These are phyloP conservation scores for Cepphus grylle DNA, from an alignment of 2,113 vertebrate genomes.

Conservation along the genomic window DNA sequence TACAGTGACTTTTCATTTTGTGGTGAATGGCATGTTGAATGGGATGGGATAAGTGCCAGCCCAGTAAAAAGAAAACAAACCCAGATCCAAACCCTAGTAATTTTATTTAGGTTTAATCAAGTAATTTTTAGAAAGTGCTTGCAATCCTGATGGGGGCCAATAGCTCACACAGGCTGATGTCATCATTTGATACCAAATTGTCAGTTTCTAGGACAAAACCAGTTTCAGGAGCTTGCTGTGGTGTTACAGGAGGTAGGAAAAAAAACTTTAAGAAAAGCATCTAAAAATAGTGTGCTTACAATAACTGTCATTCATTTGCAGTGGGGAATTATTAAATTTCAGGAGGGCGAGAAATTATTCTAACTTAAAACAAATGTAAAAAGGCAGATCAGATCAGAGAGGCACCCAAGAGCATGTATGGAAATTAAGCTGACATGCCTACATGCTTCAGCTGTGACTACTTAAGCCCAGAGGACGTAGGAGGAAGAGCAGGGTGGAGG, in stretches of 20 bases:
- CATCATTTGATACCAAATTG: not conserved
- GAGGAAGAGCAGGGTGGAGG: not conserved
- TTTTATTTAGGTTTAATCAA: not conserved
- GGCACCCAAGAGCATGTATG: not conserved
- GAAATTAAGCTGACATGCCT: not conserved
- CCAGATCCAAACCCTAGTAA: not conserved
- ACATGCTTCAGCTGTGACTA: not conserved
- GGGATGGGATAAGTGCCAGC: not conserved
- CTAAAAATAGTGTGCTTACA: conserved; percentile 19
- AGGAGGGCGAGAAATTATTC: not conserved
- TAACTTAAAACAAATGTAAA: conserved; percentile 28
- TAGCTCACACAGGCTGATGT: not conserved
- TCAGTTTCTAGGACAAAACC: not conserved
- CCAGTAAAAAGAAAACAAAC: not conserved
- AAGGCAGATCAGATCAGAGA: not conserved
- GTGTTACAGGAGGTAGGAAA: not conserved
- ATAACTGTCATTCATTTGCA: conserved; percentile 30
- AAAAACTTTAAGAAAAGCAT: conserved; percentile 6
- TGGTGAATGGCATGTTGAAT: not conserved
- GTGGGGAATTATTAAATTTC: conserved; percentile 4
- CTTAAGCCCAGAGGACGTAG: not conserved
- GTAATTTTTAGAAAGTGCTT: not conserved
- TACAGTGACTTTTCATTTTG: not conserved
- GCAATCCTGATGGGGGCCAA: not conserved
- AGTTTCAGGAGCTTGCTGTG: not conserved